A percentile compares a stretch with the other conserved stretches of the same genome.
Conservation (phyloP, 2,888 invertebrate genomes). For the Busseola fusca region DNA sequence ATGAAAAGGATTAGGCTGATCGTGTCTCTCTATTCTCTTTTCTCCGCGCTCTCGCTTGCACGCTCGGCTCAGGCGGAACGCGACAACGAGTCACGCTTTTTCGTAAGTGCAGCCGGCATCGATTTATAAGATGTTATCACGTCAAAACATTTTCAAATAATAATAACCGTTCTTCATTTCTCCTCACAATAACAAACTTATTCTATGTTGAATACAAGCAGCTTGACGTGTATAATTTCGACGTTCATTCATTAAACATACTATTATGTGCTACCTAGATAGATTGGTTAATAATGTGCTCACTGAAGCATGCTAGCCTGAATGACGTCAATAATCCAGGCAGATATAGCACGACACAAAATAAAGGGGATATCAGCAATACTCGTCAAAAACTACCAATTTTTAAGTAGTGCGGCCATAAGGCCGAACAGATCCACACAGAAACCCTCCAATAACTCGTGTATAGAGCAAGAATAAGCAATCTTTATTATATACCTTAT, state of each 20-base stretch:
- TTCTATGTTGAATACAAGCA: neutral
- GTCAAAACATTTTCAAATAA: too few species aligned
- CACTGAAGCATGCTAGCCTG: slow-evolving; percentile 28
- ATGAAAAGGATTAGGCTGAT: too few species aligned
- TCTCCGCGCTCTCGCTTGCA: too few species aligned
- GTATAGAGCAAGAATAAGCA: neutral
- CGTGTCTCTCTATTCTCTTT: too few species aligned
- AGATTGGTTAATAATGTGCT: slow-evolving; percentile 1
- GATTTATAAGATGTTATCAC: too few species aligned
- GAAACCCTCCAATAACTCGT: neutral
- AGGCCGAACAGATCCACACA: neutral
- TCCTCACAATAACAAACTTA: too few species aligned
- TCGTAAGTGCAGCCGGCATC: too few species aligned
- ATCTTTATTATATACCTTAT: neutral
- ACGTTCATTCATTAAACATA: neutral
- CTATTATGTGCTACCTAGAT: neutral
- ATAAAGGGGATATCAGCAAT: neutral
- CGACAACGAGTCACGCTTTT: too few species aligned
- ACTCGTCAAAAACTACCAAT: neutral
- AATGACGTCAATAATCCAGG: slow-evolving; percentile 56
- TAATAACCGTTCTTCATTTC: too few species aligned
- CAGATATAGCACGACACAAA: slow-evolving; percentile 24
- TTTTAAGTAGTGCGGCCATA: neutral
- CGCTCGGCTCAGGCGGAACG: too few species aligned
- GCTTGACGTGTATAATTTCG: neutral